Percentiles rank a stretch among this genome's conserved stretches.
These are phyloP conservation scores for Drosophila grimshawi DNA, from an alignment of 1,140 invertebrate species.

Conservation along the genomic window DNA sequence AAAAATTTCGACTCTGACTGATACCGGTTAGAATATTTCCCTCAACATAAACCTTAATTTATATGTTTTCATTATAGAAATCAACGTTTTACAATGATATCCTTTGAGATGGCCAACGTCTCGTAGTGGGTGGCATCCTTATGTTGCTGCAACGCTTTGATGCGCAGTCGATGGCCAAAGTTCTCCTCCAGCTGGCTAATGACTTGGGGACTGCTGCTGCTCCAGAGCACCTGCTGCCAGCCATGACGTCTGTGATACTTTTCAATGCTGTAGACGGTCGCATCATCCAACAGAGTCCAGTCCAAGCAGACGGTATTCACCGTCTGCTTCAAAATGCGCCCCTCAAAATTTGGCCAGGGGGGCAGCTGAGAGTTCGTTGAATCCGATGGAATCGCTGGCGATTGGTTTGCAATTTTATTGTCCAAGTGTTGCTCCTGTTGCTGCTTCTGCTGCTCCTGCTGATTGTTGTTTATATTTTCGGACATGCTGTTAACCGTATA, in stretches of 20 bases:
- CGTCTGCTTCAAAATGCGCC: constrained; percentile 50
- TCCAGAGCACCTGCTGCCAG: constrained; percentile 73
- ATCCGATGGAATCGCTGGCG: not conserved
- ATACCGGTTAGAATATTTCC: no score
- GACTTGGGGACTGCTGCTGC: constrained; percentile 35
- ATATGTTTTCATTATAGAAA: not conserved
- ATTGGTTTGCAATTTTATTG: constrained; percentile 39
- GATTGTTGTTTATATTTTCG: constrained; percentile 55
- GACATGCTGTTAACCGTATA: constrained; percentile 55
- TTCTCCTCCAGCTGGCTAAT: constrained; percentile 73
- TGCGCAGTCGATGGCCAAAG: constrained; percentile 68
- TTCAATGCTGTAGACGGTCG: constrained; percentile 68
- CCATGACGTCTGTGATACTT: constrained; percentile 55
- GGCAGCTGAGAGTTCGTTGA: not conserved
- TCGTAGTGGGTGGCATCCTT: constrained; percentile 37
- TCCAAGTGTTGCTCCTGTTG: not conserved
- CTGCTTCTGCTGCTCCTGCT: constrained; percentile 5
- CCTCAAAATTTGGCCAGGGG: constrained; percentile 53
- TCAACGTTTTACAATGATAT: constrained; percentile 56
- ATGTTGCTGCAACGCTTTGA: constrained; percentile 57
- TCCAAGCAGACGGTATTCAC: constrained; percentile 60
- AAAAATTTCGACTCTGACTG: no score
- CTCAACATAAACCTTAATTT: no score
- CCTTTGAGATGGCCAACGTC: constrained; percentile 58
- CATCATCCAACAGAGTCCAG: constrained; percentile 49